phyloP scores from a whole-genome alignment of 1,140 invertebrate genomes.

The Steinernema khuongi region DNA sequence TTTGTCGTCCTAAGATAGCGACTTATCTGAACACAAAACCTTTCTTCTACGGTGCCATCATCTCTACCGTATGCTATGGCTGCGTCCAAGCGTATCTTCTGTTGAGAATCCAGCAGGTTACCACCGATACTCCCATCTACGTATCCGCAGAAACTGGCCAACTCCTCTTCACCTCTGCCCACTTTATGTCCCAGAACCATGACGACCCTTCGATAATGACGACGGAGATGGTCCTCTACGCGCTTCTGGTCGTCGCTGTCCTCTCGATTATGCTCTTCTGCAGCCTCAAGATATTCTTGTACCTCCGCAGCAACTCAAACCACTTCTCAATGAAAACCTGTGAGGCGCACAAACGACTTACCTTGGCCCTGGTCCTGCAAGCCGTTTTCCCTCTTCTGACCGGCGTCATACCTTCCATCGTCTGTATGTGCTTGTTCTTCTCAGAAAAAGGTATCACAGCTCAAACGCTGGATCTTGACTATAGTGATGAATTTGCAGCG shows the following conservation, averaged over 20 bases:
- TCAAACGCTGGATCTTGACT: background rate
- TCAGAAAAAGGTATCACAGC: background rate
- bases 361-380: background rate
- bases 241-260: background rate
- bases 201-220: background rate
- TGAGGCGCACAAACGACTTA: background rate
- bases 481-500: background rate
- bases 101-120: background rate
- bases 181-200: background rate
- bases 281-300: background rate
- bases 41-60: background rate
- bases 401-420: background rate
- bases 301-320: background rate
- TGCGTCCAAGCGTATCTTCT: background rate
- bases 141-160: background rate
- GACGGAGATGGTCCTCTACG: background rate
- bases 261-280: background rate
- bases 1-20: background rate
- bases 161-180: background rate
- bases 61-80: background rate
- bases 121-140: background rate
- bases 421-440: background rate
- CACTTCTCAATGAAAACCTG: background rate
- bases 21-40: background rate
- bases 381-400: background rate